These are phyloP conservation scores for Pycnomerus fuliginosus DNA, from an alignment of 2,888 invertebrate genomes.

Conservation along the genomic window DNA sequence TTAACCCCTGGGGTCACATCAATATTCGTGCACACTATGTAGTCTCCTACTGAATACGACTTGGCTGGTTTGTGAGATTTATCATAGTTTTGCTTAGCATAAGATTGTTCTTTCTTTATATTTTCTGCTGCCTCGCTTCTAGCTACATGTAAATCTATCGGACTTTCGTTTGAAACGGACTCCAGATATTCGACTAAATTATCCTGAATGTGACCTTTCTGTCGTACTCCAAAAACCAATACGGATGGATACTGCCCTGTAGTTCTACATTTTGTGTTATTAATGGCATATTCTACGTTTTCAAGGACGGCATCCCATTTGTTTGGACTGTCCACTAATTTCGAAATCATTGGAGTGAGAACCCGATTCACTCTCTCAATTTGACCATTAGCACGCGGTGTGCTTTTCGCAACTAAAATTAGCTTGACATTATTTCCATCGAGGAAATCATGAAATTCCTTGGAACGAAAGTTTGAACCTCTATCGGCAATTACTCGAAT, in stretches of 20 bases:
- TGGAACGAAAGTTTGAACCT: conserved; percentile 31
- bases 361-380: conserved; percentile 29
- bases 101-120: conserved; percentile 27
- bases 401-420: conserved; percentile 31
- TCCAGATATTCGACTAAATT: conserved; percentile 6
- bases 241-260: conserved; percentile 16
- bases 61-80: conserved; percentile 28
- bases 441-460: conserved; percentile 30
- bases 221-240: conserved; percentile 33
- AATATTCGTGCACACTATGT: conserved; percentile 27
- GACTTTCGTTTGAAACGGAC: neutral
- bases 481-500: conserved; percentile 28
- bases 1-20: conserved; percentile 27
- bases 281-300: conserved; percentile 22
- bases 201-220: conserved; percentile 28
- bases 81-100: conserved; percentile 32
- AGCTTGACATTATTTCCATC: conserved; percentile 26
- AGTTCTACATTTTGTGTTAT: conserved; percentile 14
- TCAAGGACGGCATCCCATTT: conserved; percentile 29
- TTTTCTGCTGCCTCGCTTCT: conserved; percentile 14
- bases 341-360: conserved; percentile 32
- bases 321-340: conserved; percentile 21
- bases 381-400: conserved; percentile 40
- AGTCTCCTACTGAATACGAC: conserved; percentile 26
- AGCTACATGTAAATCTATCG: conserved; percentile 22